Percentiles rank a stretch among this genome's conserved stretches.
Conservation (phyloP, 2,888 invertebrate genomes). For the Neria commutata region DNA sequence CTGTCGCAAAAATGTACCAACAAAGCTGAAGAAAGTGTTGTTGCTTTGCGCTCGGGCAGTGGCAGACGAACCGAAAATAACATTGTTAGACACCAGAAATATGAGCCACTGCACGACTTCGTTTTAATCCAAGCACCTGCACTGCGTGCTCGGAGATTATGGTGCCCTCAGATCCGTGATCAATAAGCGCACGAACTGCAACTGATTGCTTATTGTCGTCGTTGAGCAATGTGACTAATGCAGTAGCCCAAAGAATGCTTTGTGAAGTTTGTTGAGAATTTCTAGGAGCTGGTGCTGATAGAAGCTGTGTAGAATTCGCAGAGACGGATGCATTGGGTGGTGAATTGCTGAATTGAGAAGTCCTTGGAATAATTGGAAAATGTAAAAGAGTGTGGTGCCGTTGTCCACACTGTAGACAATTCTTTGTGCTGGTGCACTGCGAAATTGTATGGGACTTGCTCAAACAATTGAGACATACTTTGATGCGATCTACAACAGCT, state of each 20-base stretch:
- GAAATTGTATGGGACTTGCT: slow-evolving; percentile 7
- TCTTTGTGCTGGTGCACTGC: slow-evolving; percentile 4
- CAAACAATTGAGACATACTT: slow-evolving; percentile 14
- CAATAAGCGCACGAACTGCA: too few relatives aligned
- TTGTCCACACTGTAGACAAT: slow-evolving; percentile 4
- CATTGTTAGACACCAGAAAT: slow-evolving; percentile 18
- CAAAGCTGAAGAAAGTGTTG: too few relatives aligned
- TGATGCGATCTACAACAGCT: background rate
- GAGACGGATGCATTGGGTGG: too few relatives aligned
- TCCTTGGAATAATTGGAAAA: background rate
- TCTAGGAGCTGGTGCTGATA: background rate
- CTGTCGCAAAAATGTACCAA: too few relatives aligned
- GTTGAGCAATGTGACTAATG: too few relatives aligned
- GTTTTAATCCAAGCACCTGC: slow-evolving; percentile 10
- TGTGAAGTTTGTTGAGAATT: background rate
- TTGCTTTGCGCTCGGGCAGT: too few relatives aligned
- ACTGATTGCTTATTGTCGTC: too few relatives aligned
- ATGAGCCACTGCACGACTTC: slow-evolving; percentile 4
- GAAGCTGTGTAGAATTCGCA: background rate
- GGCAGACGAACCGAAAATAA: too few relatives aligned
- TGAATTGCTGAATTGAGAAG: background rate
- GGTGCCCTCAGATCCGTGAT: slow-evolving; percentile 16
- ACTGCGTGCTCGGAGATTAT: slow-evolving; percentile 15
- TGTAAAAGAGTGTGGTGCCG: background rate
- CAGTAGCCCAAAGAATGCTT: slow-evolving; percentile 8